Evolutionary conservation across 2,113 vertebrate genomes (phyloP), one percentile per base, ranked within the genome.

Genomic region (Cariama cristata): DNA sequence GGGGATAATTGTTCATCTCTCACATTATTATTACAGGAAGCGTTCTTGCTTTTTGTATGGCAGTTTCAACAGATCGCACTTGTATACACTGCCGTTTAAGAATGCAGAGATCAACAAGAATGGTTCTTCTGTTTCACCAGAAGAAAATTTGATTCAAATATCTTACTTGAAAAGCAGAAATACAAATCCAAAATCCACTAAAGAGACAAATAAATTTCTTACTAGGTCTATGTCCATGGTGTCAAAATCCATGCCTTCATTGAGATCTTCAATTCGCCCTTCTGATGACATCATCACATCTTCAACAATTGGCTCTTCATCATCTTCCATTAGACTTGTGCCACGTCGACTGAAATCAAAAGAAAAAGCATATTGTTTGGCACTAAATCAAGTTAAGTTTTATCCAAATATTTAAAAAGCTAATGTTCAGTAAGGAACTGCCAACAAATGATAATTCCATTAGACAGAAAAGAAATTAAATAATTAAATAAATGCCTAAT

Each of bases 251-350:
- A 99, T 99, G 98, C 99, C 99, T 98, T 99, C 99, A 47, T 99
- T 99, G 93, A 99, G 99, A 98, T 99, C 99, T 92, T 99, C 99
- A 97, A 99, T 99, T 80, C 99, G 98, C 73, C 99, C 99, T 98
- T 99, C 99, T 52, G 99, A 99, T 76, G 99, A 99, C 99, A 99
- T 99, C 99, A 99, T 99, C 94, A 99, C 99, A 75, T 99, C 99
- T 98, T 99, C 99, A 93, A 99, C 99, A 71, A 99, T 99, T 12
- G 99, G 99, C 98, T 99, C 99, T 96, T 99, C 99, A 56, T 99
- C 99, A 88, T 99, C 99, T 97, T 99, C 99, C 99, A 99, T 99
- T 80, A 99, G 98, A 95, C 99, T 99, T 91, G 99, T 99, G 96
- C 99, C 99, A 96, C 99, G 99, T 95, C 99, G 99, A 98, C 99